phyloP scores from a whole-genome alignment of 2,797 vertebrate species.

The Harpagifer antarcticus region DNA sequence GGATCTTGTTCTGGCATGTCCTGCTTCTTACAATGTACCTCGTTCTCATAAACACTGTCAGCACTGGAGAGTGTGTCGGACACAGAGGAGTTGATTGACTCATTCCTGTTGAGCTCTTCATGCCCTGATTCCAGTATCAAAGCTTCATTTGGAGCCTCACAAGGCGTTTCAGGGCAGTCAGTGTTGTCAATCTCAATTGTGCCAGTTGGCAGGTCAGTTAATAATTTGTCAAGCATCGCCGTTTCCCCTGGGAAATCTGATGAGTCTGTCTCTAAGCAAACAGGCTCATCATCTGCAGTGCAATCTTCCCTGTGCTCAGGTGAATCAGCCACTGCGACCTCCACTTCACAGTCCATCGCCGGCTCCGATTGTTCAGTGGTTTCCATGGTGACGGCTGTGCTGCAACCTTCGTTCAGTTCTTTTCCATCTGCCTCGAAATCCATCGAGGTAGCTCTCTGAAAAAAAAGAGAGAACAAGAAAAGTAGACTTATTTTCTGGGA shows the following conservation, averaged over 20 bases:
- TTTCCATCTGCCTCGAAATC: conserved; percentile 73
- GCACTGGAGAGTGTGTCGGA: conserved; percentile 84
- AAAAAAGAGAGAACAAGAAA: conserved; percentile 39
- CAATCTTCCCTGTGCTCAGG: conserved; percentile 63
- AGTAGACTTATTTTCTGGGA: conserved; percentile 10
- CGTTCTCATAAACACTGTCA: conserved; percentile 83
- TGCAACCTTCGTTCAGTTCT: conserved; percentile 76
- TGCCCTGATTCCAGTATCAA: conserved; percentile 64
- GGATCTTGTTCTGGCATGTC: conserved; percentile 67
- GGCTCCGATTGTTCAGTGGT: conserved; percentile 80
- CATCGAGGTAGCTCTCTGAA: conserved; percentile 74
- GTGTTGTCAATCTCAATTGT: conserved; percentile 40
- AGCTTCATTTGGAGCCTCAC: conserved; percentile 64
- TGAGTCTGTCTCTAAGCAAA: conserved; percentile 56
- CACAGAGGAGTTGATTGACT: conserved; percentile 81
- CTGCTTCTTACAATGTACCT: conserved; percentile 67
- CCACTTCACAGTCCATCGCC: conserved; percentile 75
- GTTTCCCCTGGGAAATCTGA: conserved; percentile 55
- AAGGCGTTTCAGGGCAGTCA: conserved; percentile 43
- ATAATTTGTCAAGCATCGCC: conserved; percentile 43
- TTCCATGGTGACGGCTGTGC: conserved; percentile 85
- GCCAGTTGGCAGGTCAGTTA: conserved; percentile 46
- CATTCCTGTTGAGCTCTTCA: conserved; percentile 82
- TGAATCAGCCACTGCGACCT: conserved; percentile 71
- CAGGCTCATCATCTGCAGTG: conserved; percentile 60